Evolutionary conservation across 2,888 invertebrate species (phyloP).

Genomic region (Callyntrura sp.): DNA sequence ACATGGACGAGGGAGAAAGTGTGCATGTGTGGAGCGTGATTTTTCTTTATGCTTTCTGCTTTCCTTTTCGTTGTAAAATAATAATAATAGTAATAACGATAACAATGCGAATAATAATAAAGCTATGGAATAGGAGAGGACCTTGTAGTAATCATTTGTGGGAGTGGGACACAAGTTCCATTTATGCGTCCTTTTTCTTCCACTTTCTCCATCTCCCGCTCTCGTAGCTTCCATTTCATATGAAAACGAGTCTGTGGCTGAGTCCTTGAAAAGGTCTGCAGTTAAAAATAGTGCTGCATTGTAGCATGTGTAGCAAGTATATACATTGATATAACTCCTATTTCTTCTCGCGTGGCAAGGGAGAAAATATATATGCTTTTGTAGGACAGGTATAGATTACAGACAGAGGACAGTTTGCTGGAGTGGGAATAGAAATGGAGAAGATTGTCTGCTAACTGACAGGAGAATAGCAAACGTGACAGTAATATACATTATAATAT

Average conservation of each 20-base stretch:
- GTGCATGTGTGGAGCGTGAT: not conserved
- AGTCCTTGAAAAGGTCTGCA: conserved; percentile 73
- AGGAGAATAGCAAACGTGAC: no score
- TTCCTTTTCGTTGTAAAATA: not conserved
- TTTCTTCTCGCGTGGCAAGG: no score
- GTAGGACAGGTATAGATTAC: not conserved
- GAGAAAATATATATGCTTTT: not conserved
- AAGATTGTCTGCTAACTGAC: no score
- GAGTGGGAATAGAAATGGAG: no score
- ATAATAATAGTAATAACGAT: not conserved
- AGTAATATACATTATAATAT: not conserved
- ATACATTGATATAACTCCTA: not conserved
- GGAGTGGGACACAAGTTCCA: not conserved
- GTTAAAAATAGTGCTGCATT: conserved; percentile 48
- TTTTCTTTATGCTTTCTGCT: conserved; percentile 8
- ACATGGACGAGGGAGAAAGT: no score
- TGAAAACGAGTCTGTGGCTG: conserved; percentile 31
- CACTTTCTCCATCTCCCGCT: not conserved
- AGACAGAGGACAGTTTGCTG: conserved; percentile 4
- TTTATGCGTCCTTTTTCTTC: not conserved
- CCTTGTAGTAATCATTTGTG: not conserved
- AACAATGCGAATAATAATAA: not conserved
- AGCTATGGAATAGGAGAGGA: not conserved
- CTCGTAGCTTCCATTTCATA: not conserved
- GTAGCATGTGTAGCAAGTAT: conserved; percentile 7